phyloP scores from a whole-genome alignment of 2,888 invertebrate genomes.

The Dinocampus coccinellae region DNA sequence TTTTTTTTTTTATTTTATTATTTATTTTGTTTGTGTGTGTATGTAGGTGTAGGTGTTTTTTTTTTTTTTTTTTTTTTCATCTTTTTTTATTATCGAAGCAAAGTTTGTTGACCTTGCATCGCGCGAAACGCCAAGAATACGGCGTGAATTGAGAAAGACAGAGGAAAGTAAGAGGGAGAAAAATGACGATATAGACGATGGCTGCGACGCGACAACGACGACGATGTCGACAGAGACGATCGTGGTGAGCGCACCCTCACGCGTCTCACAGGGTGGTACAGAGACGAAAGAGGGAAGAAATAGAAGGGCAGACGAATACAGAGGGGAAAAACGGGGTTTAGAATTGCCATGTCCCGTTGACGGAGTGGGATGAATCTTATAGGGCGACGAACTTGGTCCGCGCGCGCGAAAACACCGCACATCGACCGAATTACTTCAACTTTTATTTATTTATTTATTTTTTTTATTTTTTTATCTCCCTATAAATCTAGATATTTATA shows the following conservation, averaged over 20 bases:
- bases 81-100: constrained; percentile 37
- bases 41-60: no score
- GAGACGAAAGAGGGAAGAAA: neutral
- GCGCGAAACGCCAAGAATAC: constrained; percentile 48
- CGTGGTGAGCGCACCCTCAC: constrained; percentile 35
- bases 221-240: constrained; percentile 30
- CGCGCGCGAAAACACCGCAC: constrained; percentile 40
- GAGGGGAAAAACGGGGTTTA: constrained; percentile 5
- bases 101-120: constrained; percentile 52
- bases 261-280: constrained; percentile 31
- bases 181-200: constrained; percentile 32
- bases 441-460: constrained; percentile 22
- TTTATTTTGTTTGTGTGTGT: no score
- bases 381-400: constrained; percentile 49
- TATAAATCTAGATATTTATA: neutral
- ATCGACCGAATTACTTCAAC: constrained; percentile 48
- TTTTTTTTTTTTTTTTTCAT: no score
- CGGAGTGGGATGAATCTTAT: constrained; percentile 40
- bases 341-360: constrained; percentile 13
- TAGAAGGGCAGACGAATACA: neutral
- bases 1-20: no score
- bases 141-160: constrained; percentile 23
- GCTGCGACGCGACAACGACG: constrained; percentile 35
- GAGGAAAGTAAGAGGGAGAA: constrained; percentile 7
- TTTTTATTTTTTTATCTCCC: constrained; percentile 5